phyloP scores from a whole-genome alignment of 2,797 vertebrate species.

The Loriculus beryllinus region DNA sequence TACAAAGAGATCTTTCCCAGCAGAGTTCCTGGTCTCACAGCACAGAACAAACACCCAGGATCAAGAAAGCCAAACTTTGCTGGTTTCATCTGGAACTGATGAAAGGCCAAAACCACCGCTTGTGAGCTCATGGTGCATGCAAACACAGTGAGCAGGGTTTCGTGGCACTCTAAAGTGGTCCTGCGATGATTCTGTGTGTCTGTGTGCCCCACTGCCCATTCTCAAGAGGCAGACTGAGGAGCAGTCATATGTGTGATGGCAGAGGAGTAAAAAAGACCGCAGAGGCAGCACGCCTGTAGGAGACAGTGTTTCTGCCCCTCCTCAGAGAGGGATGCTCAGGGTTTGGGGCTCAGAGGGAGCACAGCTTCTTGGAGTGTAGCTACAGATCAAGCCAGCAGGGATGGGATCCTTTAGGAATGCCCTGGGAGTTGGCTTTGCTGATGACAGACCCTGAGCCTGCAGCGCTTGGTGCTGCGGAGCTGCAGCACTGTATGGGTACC shows the following conservation, averaged over 20 bases:
- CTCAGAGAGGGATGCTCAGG: background rate
- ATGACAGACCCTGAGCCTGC: background rate
- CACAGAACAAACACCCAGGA: background rate
- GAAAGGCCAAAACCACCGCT: background rate
- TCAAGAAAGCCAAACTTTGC: background rate
- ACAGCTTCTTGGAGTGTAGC: background rate
- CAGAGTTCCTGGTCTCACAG: background rate
- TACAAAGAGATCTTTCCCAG: background rate
- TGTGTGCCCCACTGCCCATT: accelerated
- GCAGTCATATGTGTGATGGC: accelerated
- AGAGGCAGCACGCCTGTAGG: background rate
- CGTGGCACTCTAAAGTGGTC: accelerated
- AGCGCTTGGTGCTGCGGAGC: background rate
- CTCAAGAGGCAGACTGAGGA: background rate
- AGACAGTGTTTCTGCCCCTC: background rate
- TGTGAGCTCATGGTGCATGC: accelerated
- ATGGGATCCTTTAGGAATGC: background rate
- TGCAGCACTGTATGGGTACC: background rate
- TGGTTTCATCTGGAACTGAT: background rate
- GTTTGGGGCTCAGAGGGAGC: background rate
- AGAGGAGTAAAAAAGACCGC: background rate
- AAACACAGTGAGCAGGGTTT: background rate
- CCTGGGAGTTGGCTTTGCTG: background rate
- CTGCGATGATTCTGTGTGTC: background rate
- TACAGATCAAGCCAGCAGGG: background rate